A percentile compares a stretch with the other conserved stretches of the same genome.
phyloP scores from a whole-genome alignment of 2,113 vertebrate genomes.

The Misgurnus mizolepis region DNA sequence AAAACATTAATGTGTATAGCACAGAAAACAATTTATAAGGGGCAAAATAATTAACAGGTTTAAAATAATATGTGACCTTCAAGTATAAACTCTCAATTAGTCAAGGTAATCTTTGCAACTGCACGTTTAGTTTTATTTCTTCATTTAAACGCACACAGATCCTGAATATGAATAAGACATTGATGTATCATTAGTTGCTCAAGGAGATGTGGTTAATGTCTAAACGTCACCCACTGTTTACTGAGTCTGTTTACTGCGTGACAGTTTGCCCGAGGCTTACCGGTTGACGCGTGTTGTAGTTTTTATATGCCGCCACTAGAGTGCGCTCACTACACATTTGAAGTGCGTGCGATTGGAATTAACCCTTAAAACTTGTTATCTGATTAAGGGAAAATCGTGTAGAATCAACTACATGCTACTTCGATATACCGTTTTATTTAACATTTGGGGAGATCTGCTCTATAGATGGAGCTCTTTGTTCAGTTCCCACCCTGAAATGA shows the following conservation, averaged over 20 bases:
- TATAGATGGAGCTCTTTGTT: neutral
- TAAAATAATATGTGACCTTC: too few relatives aligned
- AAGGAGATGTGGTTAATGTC: conserved; percentile 18
- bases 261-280: conserved; percentile 30
- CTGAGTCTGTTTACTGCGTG: conserved; percentile 16
- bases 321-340: conserved; percentile 10
- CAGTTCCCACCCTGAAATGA: neutral
- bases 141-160: neutral
- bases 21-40: neutral
- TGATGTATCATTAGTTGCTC: conserved; percentile 3
- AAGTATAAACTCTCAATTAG: too few relatives aligned
- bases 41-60: too few relatives aligned
- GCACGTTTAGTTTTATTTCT: neutral
- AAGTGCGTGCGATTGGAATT: neutral
- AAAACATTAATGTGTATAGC: neutral
- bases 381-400: neutral
- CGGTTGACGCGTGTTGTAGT: neutral
- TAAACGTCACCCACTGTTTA: neutral
- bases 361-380: neutral
- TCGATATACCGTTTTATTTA: neutral
- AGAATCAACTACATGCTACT: neutral
- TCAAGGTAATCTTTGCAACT: neutral
- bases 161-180: conserved; percentile 4
- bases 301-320: neutral
- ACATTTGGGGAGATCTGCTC: neutral